Evolutionary conservation across 2,113 vertebrate species (phyloP).

Genomic region (Brachyhypopomus gauderio): DNA sequence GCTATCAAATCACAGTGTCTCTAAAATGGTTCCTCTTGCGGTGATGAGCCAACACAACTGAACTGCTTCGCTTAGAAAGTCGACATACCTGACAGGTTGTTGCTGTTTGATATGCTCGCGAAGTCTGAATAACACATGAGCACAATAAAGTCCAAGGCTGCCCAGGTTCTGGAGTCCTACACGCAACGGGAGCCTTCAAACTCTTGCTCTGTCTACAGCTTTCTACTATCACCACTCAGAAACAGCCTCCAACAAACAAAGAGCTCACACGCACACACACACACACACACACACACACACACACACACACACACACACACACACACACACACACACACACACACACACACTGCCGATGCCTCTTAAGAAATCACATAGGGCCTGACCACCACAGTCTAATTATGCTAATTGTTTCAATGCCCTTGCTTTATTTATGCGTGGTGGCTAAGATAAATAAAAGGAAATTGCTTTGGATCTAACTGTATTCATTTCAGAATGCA

Average conservation of each 20-base stretch:
- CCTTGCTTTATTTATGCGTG: slow-evolving; percentile 99
- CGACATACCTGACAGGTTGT: slow-evolving; percentile 4
- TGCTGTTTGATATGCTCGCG: slow-evolving; percentile 27
- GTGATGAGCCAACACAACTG: slow-evolving; percentile 37
- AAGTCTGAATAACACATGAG: slow-evolving; percentile 12
- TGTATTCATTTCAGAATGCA: slow-evolving; percentile 99
- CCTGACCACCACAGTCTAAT: slow-evolving; percentile 99
- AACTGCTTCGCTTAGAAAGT: slow-evolving; percentile 6
- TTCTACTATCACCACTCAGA: slow-evolving; percentile 16
- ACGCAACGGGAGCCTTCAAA: slow-evolving; percentile 50
- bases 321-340: slow-evolving; percentile 31
- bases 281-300: slow-evolving; percentile 14
- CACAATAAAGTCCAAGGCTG: slow-evolving; percentile 37
- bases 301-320: too few relatives aligned
- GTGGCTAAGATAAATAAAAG: slow-evolving; percentile 99
- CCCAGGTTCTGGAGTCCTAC: slow-evolving; percentile 24
- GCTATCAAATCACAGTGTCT: slow-evolving; percentile 37
- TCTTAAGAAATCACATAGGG: slow-evolving; percentile 94
- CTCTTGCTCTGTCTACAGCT: slow-evolving; percentile 38
- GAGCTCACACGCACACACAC: neutral
- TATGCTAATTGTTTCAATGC: slow-evolving; percentile 99
- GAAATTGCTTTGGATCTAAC: slow-evolving; percentile 99
- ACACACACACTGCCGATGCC: slow-evolving; percentile 76
- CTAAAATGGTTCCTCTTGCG: slow-evolving; percentile 42
- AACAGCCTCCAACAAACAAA: slow-evolving; percentile 9